Conservation (phyloP, 2,888 invertebrate genomes). For the Graphium colonna region DNA sequence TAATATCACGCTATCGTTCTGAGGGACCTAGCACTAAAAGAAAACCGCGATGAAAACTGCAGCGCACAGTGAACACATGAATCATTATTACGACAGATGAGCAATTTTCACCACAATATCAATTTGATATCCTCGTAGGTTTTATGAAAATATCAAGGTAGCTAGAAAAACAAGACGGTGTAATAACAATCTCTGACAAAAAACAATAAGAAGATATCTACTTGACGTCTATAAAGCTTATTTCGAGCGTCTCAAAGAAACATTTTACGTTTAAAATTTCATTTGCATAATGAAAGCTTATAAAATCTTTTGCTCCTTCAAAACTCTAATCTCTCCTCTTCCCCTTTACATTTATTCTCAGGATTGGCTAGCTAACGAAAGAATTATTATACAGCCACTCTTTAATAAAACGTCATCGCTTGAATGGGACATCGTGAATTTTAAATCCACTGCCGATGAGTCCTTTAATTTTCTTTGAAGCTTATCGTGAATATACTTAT, state of each 20-base stretch:
- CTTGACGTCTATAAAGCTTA: constrained; percentile 14
- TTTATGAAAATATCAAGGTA: too few relatives aligned
- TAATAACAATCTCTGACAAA: background rate
- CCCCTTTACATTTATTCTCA: constrained; percentile 7
- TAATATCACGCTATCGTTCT: too few relatives aligned
- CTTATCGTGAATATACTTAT: too few relatives aligned
- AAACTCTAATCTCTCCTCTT: constrained; percentile 5
- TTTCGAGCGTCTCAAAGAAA: constrained; percentile 11
- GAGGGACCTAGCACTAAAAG: too few relatives aligned
- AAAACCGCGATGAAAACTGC: too few relatives aligned
- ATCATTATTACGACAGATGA: too few relatives aligned
- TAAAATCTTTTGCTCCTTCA: constrained; percentile 14
- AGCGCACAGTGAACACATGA: too few relatives aligned
- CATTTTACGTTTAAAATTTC: constrained; percentile 15
- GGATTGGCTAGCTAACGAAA: background rate
- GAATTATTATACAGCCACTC: background rate
- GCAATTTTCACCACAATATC: too few relatives aligned
- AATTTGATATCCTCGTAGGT: too few relatives aligned
- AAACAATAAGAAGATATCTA: constrained; percentile 5
- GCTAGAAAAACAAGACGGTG: too few relatives aligned
- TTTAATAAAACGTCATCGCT: background rate
- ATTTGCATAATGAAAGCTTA: constrained; percentile 20
- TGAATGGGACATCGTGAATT: background rate
- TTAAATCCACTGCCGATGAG: background rate
- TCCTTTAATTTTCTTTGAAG: background rate